phyloP scores from a whole-genome alignment of 1,140 invertebrate species.

The Rhagoletis pomonella region DNA sequence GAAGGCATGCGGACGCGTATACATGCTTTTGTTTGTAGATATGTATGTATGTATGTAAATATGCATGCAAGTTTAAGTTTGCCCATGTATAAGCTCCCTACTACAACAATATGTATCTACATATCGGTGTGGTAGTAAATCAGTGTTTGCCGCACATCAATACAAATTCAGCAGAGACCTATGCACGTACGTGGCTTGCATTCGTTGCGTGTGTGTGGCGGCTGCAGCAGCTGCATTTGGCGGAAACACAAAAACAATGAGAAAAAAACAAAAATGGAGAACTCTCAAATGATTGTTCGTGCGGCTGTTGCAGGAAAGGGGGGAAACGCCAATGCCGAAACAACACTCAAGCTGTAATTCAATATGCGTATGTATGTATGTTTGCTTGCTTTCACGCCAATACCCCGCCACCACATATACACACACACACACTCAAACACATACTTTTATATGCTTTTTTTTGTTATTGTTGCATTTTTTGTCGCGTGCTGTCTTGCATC shows the following conservation, averaged over 20 bases:
- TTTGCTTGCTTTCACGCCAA: not conserved
- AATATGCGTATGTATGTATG: not conserved
- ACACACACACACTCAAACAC: not conserved
- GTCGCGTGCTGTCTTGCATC: not conserved
- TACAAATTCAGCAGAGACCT: not conserved
- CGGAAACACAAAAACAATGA: not conserved
- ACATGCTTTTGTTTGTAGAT: not conserved
- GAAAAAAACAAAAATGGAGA: not conserved
- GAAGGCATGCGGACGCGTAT: not conserved
- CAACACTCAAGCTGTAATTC: not conserved
- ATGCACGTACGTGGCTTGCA: not conserved
- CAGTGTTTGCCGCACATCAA: slow-evolving; percentile 29
- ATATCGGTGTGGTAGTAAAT: slow-evolving; percentile 10
- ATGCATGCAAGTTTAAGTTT: not conserved
- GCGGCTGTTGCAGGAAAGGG: not conserved
- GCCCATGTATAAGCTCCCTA: not conserved
- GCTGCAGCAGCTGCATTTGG: slow-evolving; percentile 7
- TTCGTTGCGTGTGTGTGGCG: not conserved
- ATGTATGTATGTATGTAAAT: not conserved
- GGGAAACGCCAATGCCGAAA: not conserved
- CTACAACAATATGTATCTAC: not conserved
- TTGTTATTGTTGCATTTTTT: not conserved
- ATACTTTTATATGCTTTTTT: not conserved
- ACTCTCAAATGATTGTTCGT: not conserved
- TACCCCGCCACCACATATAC: not conserved